Evolutionary conservation across 2,797 vertebrate species (phyloP).

Genomic region (Naso thynnoides): DNA sequence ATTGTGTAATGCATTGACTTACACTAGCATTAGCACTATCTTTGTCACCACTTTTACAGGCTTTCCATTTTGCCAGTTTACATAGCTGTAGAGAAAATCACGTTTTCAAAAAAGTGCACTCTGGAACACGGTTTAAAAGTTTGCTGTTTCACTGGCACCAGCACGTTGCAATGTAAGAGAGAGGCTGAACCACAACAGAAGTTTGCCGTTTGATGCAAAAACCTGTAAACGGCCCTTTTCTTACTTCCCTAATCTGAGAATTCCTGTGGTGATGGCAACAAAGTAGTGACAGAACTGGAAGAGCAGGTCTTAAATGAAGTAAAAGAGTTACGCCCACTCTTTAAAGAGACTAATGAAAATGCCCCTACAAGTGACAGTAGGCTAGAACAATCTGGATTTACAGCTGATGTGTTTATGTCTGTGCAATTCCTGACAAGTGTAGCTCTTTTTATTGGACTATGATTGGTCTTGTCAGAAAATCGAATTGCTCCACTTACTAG

Average conservation of each 20-base stretch:
- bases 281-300: slow-evolving; percentile 21
- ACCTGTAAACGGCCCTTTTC: no score
- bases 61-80: no score
- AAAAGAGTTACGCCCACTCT: slow-evolving; percentile 33
- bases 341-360: slow-evolving; percentile 46
- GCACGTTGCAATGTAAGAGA: no score
- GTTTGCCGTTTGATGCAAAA: no score
- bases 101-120: no score
- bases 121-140: no score
- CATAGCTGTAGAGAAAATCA: no score
- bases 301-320: slow-evolving; percentile 48
- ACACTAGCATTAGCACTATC: no score
- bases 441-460: slow-evolving; percentile 16
- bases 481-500: slow-evolving; percentile 32
- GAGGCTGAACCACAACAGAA: no score
- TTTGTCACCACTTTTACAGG: no score
- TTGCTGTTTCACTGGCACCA: no score
- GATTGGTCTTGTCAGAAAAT: slow-evolving; percentile 53
- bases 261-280: slow-evolving; percentile 5
- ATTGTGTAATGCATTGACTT: no score
- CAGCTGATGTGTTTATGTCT: slow-evolving; percentile 7
- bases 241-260: slow-evolving; percentile 2
- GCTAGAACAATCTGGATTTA: not conserved
- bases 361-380: slow-evolving; percentile 7
- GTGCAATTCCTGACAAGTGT: not conserved